phyloP scores from a whole-genome alignment of 2,888 invertebrate genomes.

The Eulithis testata region DNA sequence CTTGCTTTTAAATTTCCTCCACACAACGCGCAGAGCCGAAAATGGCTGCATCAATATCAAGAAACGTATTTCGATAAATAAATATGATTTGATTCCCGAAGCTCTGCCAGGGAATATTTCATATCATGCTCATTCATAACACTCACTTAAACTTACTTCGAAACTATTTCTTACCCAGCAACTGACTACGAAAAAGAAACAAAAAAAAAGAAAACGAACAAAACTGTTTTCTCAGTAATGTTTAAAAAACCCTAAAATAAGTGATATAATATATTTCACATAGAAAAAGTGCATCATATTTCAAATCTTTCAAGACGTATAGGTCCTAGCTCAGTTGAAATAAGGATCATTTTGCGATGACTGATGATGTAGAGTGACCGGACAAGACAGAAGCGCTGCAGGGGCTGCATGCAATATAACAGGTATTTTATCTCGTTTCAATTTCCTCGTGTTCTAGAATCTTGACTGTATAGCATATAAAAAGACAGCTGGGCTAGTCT shows the following conservation, averaged over 20 bases:
- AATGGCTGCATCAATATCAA: constrained; percentile 16
- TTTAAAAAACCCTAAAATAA: too few relatives aligned
- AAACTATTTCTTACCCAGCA: too few relatives aligned
- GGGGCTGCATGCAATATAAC: constrained; percentile 39
- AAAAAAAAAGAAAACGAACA: too few relatives aligned
- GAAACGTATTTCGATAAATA: constrained; percentile 36
- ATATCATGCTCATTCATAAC: not conserved
- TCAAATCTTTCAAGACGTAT: not conserved
- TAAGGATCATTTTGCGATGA: constrained; percentile 17
- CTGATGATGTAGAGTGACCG: not conserved
- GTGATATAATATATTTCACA: too few relatives aligned
- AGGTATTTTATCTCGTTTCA: constrained; percentile 49
- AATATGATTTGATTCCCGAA: constrained; percentile 37
- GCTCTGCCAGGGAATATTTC: constrained; percentile 14
- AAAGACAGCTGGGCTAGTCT: constrained; percentile 6
- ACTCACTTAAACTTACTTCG: not conserved
- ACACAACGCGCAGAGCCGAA: constrained; percentile 11
- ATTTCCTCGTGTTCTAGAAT: constrained; percentile 44
- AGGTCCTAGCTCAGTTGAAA: not conserved
- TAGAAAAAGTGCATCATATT: too few relatives aligned
- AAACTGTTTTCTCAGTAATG: too few relatives aligned
- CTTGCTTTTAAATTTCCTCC: constrained; percentile 24
- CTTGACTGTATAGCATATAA: constrained; percentile 24
- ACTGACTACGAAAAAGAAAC: too few relatives aligned
- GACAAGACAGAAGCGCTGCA: constrained; percentile 5